Conservation (phyloP, 2,888 invertebrate genomes). For the Pyrochroa serraticornis region DNA sequence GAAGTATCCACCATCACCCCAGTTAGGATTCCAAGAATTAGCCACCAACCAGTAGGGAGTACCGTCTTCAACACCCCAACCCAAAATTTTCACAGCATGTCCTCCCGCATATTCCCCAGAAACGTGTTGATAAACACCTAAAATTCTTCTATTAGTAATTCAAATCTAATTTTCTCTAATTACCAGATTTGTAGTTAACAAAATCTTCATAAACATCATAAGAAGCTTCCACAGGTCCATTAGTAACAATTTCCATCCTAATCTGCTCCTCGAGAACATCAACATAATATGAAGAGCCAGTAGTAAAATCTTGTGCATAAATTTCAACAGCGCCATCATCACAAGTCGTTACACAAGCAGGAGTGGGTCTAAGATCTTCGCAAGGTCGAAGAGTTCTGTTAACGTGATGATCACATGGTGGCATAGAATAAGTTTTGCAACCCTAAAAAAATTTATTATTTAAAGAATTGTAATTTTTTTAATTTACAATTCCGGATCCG, state of each 20-base stretch:
- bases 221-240: conserved; percentile 85
- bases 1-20: conserved; percentile 89
- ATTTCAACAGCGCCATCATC: conserved; percentile 63
- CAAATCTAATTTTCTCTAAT: conserved; percentile 55
- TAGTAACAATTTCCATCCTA: conserved; percentile 76
- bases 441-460: conserved; percentile 57
- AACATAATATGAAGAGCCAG: conserved; percentile 66
- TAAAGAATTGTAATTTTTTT: background rate
- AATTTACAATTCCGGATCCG: background rate
- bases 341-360: conserved; percentile 74
- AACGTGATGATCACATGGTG: conserved; percentile 84
- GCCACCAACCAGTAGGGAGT: conserved; percentile 85
- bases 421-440: conserved; percentile 79
- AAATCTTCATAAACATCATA: conserved; percentile 85
- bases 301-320: conserved; percentile 74
- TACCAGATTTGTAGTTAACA: conserved; percentile 76
- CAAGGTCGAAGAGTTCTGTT: conserved; percentile 73
- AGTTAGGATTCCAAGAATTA: conserved; percentile 93
- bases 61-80: conserved; percentile 82
- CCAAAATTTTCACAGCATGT: conserved; percentile 85
- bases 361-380: conserved; percentile 69
- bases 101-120: conserved; percentile 76
- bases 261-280: conserved; percentile 68
- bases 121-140: conserved; percentile 75
- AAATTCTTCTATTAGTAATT: background rate